Evolutionary conservation across 2,888 invertebrate genomes (phyloP).

Genomic region (Marasmarcha lunaedactyla): DNA sequence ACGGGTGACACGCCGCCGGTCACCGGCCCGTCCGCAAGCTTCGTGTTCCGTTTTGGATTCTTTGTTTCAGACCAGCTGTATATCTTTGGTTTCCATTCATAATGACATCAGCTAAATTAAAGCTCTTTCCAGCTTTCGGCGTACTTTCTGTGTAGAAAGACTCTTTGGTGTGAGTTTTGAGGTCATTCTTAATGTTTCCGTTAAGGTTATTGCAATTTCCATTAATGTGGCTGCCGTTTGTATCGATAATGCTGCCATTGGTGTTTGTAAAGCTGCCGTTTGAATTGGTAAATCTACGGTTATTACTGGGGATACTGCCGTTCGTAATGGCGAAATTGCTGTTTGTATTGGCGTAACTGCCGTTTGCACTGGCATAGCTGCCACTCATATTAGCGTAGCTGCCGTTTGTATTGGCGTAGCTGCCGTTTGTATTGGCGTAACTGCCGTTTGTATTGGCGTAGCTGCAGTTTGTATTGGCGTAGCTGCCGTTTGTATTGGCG

Average conservation of each 20-base stretch:
- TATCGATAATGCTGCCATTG: conserved; percentile 23
- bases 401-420: too few relatives aligned
- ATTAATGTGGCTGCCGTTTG: conserved; percentile 7
- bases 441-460: too few relatives aligned
- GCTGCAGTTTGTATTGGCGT: too few relatives aligned
- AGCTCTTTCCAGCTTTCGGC: conserved; percentile 25
- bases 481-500: too few relatives aligned
- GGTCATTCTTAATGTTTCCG: conserved; percentile 15
- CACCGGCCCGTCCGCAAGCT: conserved; percentile 59
- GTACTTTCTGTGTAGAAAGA: conserved; percentile 21
- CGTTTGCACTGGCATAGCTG: too few relatives aligned
- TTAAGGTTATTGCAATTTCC: conserved; percentile 8
- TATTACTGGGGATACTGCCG: too few relatives aligned
- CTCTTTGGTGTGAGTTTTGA: conserved; percentile 23
- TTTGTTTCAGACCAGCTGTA: conserved; percentile 69
- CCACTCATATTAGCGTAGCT: too few relatives aligned
- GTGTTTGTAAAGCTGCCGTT: conserved; percentile 18
- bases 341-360: too few relatives aligned
- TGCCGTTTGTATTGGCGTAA: too few relatives aligned
- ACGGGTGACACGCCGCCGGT: conserved; percentile 55
- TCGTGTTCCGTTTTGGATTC: conserved; percentile 70
- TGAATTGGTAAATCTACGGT: conserved; percentile 22
- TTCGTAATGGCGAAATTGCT: too few relatives aligned
- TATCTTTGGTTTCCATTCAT: conserved; percentile 69
- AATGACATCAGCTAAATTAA: conserved; percentile 39